Evolutionary conservation across 2,797 vertebrate genomes (phyloP).

Genomic region (Chelidonichthys spinosus): DNA sequence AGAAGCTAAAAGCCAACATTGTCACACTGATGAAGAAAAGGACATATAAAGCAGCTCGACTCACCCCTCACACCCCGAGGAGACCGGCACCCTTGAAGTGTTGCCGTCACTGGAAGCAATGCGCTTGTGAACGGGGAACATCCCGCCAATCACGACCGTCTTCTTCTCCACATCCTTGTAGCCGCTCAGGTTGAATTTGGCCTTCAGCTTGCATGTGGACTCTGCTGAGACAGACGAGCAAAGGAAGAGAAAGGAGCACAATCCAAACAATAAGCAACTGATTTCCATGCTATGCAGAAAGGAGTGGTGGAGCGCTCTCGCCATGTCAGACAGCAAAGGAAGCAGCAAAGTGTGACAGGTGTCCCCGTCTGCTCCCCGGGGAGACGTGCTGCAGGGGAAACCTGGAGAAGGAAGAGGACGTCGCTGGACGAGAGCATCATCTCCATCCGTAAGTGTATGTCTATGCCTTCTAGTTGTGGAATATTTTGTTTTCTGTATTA

Average conservation of each 20-base stretch:
- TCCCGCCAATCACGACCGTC: constrained; percentile 85
- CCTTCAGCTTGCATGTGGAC: constrained; percentile 86
- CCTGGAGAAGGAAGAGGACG: constrained; percentile 19
- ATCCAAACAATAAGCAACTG: constrained; percentile 66
- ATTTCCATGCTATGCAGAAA: constrained; percentile 68
- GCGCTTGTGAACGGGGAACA: constrained; percentile 88
- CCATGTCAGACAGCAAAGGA: constrained; percentile 39
- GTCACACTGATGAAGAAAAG: not conserved
- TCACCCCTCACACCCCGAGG: constrained; percentile 88
- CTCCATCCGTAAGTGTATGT: too few relatives aligned
- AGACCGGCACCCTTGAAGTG: constrained; percentile 82
- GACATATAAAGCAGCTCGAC: constrained; percentile 27
- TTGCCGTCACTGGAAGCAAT: constrained; percentile 79
- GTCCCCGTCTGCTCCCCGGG: constrained; percentile 65
- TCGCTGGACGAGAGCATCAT: not conserved
- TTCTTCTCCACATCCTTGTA: constrained; percentile 87
- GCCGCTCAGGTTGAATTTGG: constrained; percentile 89
- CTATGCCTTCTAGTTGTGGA: too few relatives aligned
- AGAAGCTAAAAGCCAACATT: not conserved
- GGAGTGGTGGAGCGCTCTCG: constrained; percentile 29
- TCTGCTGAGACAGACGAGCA: constrained; percentile 52
- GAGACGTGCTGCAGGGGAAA: constrained; percentile 51
- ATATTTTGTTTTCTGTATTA: too few relatives aligned
- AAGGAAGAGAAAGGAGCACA: constrained; percentile 66
- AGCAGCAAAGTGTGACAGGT: constrained; percentile 68